Conservation (phyloP, 2,888 invertebrate genomes). For the Spilosoma lubricipeda region DNA sequence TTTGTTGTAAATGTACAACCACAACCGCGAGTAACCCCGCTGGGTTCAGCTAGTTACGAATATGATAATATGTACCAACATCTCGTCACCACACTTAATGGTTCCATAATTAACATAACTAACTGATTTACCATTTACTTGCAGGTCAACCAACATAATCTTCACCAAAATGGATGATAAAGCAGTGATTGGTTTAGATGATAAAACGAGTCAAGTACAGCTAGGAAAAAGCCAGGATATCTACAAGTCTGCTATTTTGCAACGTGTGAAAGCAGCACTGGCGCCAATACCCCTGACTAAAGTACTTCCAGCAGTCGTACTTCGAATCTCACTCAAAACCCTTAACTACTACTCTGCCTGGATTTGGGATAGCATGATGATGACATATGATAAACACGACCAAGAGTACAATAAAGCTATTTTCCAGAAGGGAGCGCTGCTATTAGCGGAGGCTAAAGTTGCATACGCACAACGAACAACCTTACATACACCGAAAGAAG, state of each 20-base stretch:
- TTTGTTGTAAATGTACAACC: too few relatives aligned
- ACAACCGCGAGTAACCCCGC: too few relatives aligned
- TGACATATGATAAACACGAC: not conserved
- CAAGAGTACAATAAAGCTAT: not conserved
- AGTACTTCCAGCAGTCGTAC: not conserved
- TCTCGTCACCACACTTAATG: too few relatives aligned
- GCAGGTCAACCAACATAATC: not conserved
- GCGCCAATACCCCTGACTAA: not conserved
- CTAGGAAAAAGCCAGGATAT: not conserved
- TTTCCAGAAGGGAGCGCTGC: conserved; percentile 2
- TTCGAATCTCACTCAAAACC: not conserved
- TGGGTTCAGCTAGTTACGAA: too few relatives aligned
- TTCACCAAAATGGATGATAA: not conserved
- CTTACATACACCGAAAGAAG: not conserved
- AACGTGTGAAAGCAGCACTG: not conserved
- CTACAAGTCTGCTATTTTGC: not conserved
- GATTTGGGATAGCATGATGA: conserved; percentile 6
- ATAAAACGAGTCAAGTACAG: not conserved
- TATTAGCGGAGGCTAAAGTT: conserved; percentile 4
- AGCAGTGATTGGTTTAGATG: not conserved
- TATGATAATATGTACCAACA: too few relatives aligned
- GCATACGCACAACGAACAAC: not conserved
- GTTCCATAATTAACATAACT: too few relatives aligned
- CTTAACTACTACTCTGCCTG: not conserved
- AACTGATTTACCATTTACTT: not conserved